Base-by-base conservation (phyloP, 2,888 invertebrate genomes). In the Drosophila tripunctata region DNA sequence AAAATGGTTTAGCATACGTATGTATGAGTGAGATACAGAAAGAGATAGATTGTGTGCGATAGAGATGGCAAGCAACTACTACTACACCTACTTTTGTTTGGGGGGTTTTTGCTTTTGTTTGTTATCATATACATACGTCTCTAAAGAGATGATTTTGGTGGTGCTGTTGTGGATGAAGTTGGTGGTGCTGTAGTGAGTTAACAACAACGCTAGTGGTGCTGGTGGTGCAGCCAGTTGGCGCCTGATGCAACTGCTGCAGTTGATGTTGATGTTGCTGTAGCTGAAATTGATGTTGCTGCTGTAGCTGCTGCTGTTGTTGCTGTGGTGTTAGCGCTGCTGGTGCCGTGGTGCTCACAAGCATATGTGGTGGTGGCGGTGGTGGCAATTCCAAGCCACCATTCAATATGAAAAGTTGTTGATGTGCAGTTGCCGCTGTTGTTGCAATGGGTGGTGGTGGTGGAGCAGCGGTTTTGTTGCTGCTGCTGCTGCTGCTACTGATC, bases 81-180 rank as follows among this genome's bases (percentile, higher is more conserved):
- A 30, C 30, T 66, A 66, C 27, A 10, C 14, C 21, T 43, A 12
- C 14, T 22, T 62, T 30, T 33, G 19, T 40, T 48, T 7, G 47
- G 56, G 12, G 50, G 44, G 55, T 41, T 19, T 47, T 54, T 45
- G 19, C 10, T 21, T 24, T 56, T 8, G 21, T 44, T 8, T 44
- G 41, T 74, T 52, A 51, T 78, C 38, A 43, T 85, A 91, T 90
- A 91, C 91, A 91, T 91, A 91, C 91, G 91, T 91, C 91, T 90
- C 90, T 91, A 91, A 90, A 89, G 88, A 91, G 90, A 90, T 91
- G 91, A 89, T 90, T 90, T 90, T 91, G 91, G 90, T 91, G 90
- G 91, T 91, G 91, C 90, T 90, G 90, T 87, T 87, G 89, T 90
- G 90, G 90, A 88, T 91, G 90, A 89, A 90, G 91, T 89, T 91